Percentiles rank a stretch among this genome's conserved stretches.
Conservation (phyloP, 1,140 invertebrate genomes). For the Calephelis virginiensis region DNA sequence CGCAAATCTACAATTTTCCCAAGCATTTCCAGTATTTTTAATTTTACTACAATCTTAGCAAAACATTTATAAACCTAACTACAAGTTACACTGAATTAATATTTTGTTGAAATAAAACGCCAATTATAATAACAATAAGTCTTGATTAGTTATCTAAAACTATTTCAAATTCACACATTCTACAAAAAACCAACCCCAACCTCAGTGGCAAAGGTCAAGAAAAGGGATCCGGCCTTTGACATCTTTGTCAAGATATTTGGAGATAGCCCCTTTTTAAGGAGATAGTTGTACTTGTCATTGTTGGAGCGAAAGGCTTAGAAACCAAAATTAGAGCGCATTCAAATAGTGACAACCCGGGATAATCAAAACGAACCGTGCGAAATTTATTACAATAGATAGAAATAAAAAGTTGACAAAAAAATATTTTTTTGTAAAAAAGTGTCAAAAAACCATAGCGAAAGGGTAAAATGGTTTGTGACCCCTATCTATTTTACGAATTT, state of each 20-base stretch:
- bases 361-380: constrained; percentile 70
- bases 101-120: background rate
- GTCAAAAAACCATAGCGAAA: constrained; percentile 40
- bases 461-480: constrained; percentile 50
- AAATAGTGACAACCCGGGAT: constrained; percentile 54
- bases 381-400: constrained; percentile 53
- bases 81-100: too few species aligned
- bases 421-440: constrained; percentile 40
- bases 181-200: constrained; percentile 45
- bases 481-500: constrained; percentile 25
- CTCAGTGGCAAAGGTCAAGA: constrained; percentile 53
- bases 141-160: constrained; percentile 51
- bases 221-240: constrained; percentile 57
- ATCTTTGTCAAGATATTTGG: constrained; percentile 55
- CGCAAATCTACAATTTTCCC: too few species aligned
- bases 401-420: constrained; percentile 34
- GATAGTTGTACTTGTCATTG: constrained; percentile 49
- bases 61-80: too few species aligned
- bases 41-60: too few species aligned
- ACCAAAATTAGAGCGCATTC: constrained; percentile 71
- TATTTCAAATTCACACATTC: constrained; percentile 47
- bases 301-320: constrained; percentile 52
- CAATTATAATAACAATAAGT: constrained; percentile 43
- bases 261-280: constrained; percentile 42
- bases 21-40: too few species aligned